These are phyloP conservation scores for Brachyrhaphis roseni DNA, from an alignment of 2,797 vertebrate species.

Conservation along the genomic window DNA sequence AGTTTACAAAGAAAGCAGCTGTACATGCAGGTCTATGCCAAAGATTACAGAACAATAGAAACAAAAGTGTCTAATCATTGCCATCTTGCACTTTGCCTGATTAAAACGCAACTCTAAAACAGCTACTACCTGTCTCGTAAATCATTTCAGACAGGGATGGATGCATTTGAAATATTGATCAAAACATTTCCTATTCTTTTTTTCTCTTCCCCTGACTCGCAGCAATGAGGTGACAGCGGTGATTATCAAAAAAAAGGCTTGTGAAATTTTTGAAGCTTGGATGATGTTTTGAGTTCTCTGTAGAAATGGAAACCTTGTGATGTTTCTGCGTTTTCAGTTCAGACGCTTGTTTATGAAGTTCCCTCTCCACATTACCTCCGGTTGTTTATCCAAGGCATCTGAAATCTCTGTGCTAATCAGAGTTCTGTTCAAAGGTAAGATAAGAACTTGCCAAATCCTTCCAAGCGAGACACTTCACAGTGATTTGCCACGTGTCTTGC, in stretches of 20 bases:
- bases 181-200: conserved; percentile 38
- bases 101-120: conserved; percentile 67
- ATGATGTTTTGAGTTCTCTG: conserved; percentile 53
- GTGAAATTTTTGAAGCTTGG: conserved; percentile 30
- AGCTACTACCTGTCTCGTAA: conserved; percentile 36
- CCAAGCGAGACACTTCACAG: conserved; percentile 73
- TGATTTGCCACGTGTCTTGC: conserved; percentile 59
- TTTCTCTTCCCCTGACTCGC: conserved; percentile 12
- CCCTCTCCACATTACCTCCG: conserved; percentile 59
- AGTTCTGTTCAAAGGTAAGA: conserved; percentile 76
- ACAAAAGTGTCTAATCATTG: conserved; percentile 53
- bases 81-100: conserved; percentile 39
- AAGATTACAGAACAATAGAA: conserved; percentile 41
- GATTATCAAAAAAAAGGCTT: conserved; percentile 46
- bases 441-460: conserved; percentile 74
- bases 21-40: conserved; percentile 42
- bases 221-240: conserved; percentile 39
- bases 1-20: conserved; percentile 33
- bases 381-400: conserved; percentile 75
- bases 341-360: conserved; percentile 72
- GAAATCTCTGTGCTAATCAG: conserved; percentile 75
- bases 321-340: conserved; percentile 60
- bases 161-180: conserved; percentile 68
- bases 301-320: conserved; percentile 56
- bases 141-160: conserved; percentile 31